These are phyloP conservation scores for Crax fasciolata DNA, from an alignment of 2,797 vertebrate genomes.

Conservation along the genomic window DNA sequence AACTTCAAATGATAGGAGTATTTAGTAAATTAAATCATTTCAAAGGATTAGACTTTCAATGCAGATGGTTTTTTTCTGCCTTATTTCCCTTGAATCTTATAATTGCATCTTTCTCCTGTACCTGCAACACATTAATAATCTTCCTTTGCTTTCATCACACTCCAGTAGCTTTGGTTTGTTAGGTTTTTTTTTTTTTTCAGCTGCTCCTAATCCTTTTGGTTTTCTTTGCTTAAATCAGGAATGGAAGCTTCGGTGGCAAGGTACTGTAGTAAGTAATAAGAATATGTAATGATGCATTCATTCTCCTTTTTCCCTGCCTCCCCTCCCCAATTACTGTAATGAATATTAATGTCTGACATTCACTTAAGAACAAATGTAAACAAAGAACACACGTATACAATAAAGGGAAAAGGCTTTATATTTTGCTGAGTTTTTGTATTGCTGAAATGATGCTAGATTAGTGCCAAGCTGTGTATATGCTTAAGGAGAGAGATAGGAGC, in stretches of 20 bases:
- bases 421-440: neutral
- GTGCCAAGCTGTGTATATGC: fast-evolving
- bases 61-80: neutral
- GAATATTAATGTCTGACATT: neutral
- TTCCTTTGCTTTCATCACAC: conserved; percentile 43
- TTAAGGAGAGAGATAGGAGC: neutral
- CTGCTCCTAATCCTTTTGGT: neutral
- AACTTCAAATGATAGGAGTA: conserved; percentile 29
- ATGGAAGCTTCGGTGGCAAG: conserved; percentile 2
- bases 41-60: conserved; percentile 8
- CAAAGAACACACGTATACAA: neutral
- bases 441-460: neutral
- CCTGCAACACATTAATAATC: conserved; percentile 27
- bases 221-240: conserved; percentile 14
- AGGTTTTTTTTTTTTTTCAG: conserved; percentile 17
- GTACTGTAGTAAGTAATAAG: neutral
- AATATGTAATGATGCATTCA: conserved; percentile 12
- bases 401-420: neutral
- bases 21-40: conserved; percentile 48
- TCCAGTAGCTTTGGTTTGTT: neutral
- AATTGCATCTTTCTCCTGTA: conserved; percentile 20
- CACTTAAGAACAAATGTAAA: neutral
- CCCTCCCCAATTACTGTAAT: neutral
- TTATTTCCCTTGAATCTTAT: conserved; percentile 53
- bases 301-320: neutral